Conservation (phyloP, 2,113 vertebrate genomes). For the cat (Felis catus) region F.catus_Fca126_mat1.0 CM031420.1:100093001-100093500, state of each 20-base stretch:
- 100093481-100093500: too few species aligned
- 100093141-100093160: not conserved
- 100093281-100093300: too few species aligned
- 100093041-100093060: not conserved
- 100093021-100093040: not conserved
- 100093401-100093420: too few species aligned
- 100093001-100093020: not conserved
- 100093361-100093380: too few species aligned
- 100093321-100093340: too few species aligned
- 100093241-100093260: not conserved
- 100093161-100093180: not conserved
- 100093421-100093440: too few species aligned
- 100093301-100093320: too few species aligned
- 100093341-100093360: too few species aligned
- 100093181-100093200: not conserved
- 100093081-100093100: not conserved
- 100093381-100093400: too few species aligned
- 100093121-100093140: not conserved
- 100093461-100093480: too few species aligned
- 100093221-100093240: not conserved
- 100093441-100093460: too few species aligned
- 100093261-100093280: not conserved
- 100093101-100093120: not conserved
- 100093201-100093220: not conserved
- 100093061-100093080: not conserved